Percentiles rank a stretch among this genome's conserved stretches.
Evolutionary conservation across 2,797 vertebrate genomes (phyloP).

Genomic region (Cercopithecus petaurista): DNA sequence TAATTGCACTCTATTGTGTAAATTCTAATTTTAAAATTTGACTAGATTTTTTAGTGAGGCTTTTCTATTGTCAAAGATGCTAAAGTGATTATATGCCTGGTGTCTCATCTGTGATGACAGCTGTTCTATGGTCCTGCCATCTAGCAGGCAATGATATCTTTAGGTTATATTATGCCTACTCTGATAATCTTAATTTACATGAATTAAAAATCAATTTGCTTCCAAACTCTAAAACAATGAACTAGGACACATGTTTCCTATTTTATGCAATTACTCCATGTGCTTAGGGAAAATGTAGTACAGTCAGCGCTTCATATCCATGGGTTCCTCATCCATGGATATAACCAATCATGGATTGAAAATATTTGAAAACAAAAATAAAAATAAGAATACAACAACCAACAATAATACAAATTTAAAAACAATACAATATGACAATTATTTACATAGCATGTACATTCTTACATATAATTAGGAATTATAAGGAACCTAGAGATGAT

Average conservation of each 20-base stretch:
- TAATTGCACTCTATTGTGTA: not conserved
- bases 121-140: not conserved
- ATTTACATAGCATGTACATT: not conserved
- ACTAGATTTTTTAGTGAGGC: not conserved
- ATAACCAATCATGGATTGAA: not conserved
- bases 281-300: not conserved
- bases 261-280: not conserved
- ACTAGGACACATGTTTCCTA: not conserved
- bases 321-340: not conserved
- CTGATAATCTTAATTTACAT: conserved; percentile 19
- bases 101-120: not conserved
- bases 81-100: not conserved
- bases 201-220: not conserved
- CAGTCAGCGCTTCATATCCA: not conserved
- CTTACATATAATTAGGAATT: not conserved
- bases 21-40: conserved; percentile 24
- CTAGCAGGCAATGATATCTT: not conserved
- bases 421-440: not conserved
- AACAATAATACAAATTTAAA: not conserved
- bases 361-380: not conserved
- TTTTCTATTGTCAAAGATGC: not conserved
- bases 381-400: not conserved
- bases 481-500: not conserved
- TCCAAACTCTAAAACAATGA: not conserved
- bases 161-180: not conserved